Conservation (phyloP, 2,888 invertebrate species). For the Melanophora roralis region DNA sequence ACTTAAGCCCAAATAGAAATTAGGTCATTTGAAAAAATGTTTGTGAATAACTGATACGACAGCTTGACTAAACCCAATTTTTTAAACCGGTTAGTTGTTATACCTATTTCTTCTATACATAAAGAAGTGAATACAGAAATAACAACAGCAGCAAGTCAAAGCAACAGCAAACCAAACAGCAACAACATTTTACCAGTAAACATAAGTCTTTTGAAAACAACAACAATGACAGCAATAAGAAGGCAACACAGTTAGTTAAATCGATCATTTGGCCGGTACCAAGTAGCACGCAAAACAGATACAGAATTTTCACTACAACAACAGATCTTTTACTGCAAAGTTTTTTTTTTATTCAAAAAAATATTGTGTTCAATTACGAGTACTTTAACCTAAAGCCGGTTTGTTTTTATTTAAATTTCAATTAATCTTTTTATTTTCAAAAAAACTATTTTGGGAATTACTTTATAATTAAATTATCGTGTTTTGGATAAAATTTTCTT, state of each 20-base stretch:
- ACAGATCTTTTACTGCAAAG: neutral
- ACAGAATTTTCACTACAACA: slow-evolving; percentile 13
- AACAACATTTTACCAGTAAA: slow-evolving; percentile 1
- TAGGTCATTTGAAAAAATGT: no score
- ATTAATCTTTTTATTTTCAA: neutral
- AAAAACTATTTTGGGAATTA: no score
- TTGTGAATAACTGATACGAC: no score
- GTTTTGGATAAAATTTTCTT: slow-evolving; percentile 7
- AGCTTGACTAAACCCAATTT: slow-evolving; percentile 44
- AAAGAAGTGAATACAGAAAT: neutral
- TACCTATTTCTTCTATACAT: slow-evolving; percentile 6
- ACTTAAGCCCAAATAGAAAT: no score
- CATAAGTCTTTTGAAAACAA: slow-evolving; percentile 19
- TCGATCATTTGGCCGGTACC: slow-evolving; percentile 50
- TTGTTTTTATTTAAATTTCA: slow-evolving; percentile 23
- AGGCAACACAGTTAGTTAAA: slow-evolving; percentile 43
- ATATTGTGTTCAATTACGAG: slow-evolving; percentile 40
- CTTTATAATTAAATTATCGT: no score
- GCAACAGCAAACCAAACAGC: neutral
- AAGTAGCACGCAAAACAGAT: slow-evolving; percentile 20
- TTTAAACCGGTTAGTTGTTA: slow-evolving; percentile 38
- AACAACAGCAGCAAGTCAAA: slow-evolving; percentile 1
- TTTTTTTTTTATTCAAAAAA: slow-evolving; percentile 18
- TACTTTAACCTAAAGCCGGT: slow-evolving; percentile 38
- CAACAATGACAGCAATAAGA: neutral